Conservation (phyloP, 2,888 invertebrate genomes). For the Drosophila paracracens region DNA sequence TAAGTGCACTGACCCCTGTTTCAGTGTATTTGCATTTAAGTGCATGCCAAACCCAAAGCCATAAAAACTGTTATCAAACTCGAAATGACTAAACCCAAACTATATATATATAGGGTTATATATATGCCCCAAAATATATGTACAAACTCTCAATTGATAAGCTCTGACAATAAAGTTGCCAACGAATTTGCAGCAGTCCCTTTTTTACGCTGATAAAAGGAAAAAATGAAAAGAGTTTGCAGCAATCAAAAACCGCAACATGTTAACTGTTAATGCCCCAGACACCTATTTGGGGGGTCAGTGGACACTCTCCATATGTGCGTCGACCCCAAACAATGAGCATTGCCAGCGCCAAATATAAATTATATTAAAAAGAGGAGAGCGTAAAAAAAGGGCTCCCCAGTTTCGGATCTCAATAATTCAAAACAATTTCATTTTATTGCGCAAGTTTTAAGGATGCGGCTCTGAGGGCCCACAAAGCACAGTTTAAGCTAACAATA, state of each 20-base stretch:
- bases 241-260: slow-evolving; percentile 77
- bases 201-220: slow-evolving; percentile 69
- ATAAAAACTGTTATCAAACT: slow-evolving; percentile 50
- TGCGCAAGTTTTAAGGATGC: slow-evolving; percentile 53
- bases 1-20: slow-evolving; percentile 40
- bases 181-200: slow-evolving; percentile 26
- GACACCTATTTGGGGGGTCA: slow-evolving; percentile 65
- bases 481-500: slow-evolving; percentile 70
- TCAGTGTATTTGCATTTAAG: slow-evolving; percentile 39
- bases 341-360: slow-evolving; percentile 65
- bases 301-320: slow-evolving; percentile 37
- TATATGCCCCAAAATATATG: not conserved
- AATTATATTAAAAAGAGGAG: slow-evolving; percentile 67
- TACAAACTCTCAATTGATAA: slow-evolving; percentile 41
- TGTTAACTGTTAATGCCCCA: slow-evolving; percentile 78
- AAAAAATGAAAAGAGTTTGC: slow-evolving; percentile 55
- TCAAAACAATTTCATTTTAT: slow-evolving; percentile 80
- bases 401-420: slow-evolving; percentile 74
- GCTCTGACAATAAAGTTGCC: slow-evolving; percentile 21
- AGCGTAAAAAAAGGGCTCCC: slow-evolving; percentile 33
- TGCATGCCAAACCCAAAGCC: slow-evolving; percentile 35
- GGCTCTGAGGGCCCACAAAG: slow-evolving; percentile 41
- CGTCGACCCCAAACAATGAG: slow-evolving; percentile 40
- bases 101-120: slow-evolving; percentile 1
- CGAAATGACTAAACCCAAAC: slow-evolving; percentile 28